Conservation (phyloP, 1,140 invertebrate genomes). For the Oreohelix idahoensis region DNA sequence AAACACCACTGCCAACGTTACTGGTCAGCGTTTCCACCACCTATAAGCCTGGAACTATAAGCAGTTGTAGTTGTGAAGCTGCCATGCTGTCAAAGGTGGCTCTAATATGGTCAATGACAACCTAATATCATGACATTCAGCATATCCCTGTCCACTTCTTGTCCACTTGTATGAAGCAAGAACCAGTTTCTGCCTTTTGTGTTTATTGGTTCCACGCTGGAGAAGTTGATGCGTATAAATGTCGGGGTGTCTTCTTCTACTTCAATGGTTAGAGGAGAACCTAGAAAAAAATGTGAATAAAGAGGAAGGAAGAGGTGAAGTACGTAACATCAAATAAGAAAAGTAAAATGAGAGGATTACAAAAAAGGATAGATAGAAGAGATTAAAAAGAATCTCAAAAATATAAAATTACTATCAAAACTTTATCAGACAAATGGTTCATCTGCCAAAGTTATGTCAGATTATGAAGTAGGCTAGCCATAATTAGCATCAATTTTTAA, state of each 20-base stretch:
- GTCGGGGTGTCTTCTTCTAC: slow-evolving; percentile 75
- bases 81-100: not conserved
- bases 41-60: not conserved
- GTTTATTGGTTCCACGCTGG: slow-evolving; percentile 46
- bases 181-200: slow-evolving; percentile 48
- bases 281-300: slow-evolving; percentile 50
- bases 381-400: too few relatives aligned
- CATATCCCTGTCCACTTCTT: slow-evolving; percentile 46
- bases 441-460: too few relatives aligned
- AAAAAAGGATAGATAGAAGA: too few relatives aligned
- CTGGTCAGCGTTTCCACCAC: not conserved
- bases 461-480: too few relatives aligned
- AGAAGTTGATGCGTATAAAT: slow-evolving; percentile 56
- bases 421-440: too few relatives aligned
- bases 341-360: too few relatives aligned
- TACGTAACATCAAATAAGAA: too few relatives aligned
- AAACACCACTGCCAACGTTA: not conserved
- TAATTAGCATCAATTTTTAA: too few relatives aligned
- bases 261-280: slow-evolving; percentile 75
- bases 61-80: not conserved
- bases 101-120: slow-evolving; percentile 42
- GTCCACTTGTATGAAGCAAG: slow-evolving; percentile 51
- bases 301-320: too few relatives aligned
- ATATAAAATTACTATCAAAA: too few relatives aligned
- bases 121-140: slow-evolving; percentile 56